Evolutionary conservation across 1,140 invertebrate genomes (phyloP).

Genomic region (Heterodera carotae): DNA sequence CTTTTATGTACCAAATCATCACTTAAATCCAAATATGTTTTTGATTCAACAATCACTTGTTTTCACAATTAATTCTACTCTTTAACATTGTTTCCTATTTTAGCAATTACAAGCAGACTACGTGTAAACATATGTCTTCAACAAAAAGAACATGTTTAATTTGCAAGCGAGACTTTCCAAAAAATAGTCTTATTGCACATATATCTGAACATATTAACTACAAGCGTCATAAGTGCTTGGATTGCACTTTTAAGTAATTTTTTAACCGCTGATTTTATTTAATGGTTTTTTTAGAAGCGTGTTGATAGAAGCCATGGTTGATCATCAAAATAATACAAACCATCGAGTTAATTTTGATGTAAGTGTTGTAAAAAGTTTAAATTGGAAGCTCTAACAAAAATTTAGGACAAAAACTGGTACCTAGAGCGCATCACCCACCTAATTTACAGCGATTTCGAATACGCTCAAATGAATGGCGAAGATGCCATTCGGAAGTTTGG

Average conservation of each 20-base stretch:
- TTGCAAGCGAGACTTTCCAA: constrained; percentile 9
- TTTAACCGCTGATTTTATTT: background rate
- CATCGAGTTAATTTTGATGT: constrained; percentile 26
- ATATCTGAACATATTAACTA: constrained; percentile 24
- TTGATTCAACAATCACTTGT: too few relatives aligned
- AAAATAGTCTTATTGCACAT: constrained; percentile 12
- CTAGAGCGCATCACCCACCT: constrained; percentile 19
- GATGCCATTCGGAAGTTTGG: constrained; percentile 4
- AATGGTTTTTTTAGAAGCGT: constrained; percentile 17
- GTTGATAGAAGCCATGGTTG: constrained; percentile 18
- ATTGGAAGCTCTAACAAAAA: background rate
- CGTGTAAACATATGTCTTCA: background rate
- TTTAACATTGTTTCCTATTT: too few relatives aligned
- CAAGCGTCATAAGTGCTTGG: constrained; percentile 20
- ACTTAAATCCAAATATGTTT: too few relatives aligned
- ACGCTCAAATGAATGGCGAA: constrained; percentile 14
- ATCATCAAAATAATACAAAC: constrained; percentile 20
- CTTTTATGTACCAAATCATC: too few relatives aligned
- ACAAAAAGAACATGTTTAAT: constrained; percentile 16
- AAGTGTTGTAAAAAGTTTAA: background rate
- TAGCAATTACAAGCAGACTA: too few relatives aligned
- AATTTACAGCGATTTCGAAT: constrained; percentile 26
- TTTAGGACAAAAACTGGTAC: constrained; percentile 25
- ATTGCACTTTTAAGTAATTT: constrained; percentile 25
- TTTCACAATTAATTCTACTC: too few relatives aligned